Evolutionary conservation across 1,140 invertebrate genomes (phyloP).

Genomic region (Pemphigus obesinymphae): DNA sequence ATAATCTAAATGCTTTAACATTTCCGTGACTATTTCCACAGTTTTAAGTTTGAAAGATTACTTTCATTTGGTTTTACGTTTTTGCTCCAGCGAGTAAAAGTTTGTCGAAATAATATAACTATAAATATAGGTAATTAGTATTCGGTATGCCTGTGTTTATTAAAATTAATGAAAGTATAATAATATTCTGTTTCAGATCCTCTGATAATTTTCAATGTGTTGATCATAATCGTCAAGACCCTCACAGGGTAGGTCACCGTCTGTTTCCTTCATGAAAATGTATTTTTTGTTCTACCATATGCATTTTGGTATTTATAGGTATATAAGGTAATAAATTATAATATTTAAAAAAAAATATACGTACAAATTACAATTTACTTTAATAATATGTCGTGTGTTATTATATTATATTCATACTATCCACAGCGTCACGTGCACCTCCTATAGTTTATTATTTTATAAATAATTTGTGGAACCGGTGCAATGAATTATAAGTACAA

Average conservation of each 20-base stretch:
- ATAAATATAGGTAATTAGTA: too few species aligned
- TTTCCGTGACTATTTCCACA: slow-evolving; percentile 25
- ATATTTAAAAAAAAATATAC: too few species aligned
- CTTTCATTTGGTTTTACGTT: neutral
- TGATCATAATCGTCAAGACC: slow-evolving; percentile 75
- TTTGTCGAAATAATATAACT: neutral
- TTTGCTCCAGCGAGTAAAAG: neutral
- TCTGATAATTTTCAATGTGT: slow-evolving; percentile 77
- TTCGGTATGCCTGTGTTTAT: neutral
- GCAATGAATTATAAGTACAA: too few species aligned
- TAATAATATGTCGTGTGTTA: too few species aligned
- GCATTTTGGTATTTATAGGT: too few species aligned
- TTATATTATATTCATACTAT: too few species aligned
- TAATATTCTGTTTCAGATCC: slow-evolving; percentile 30
- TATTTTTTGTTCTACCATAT: neutral
- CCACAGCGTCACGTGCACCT: too few species aligned
- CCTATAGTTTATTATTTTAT: too few species aligned
- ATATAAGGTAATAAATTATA: too few species aligned
- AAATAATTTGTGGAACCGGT: too few species aligned
- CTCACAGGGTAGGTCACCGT: slow-evolving; percentile 61
- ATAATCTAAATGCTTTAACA: slow-evolving; percentile 5
- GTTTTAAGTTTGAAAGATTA: slow-evolving; percentile 11
- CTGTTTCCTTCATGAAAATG: too few species aligned
- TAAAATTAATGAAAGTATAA: neutral
- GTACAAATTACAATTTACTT: too few species aligned